Conservation (phyloP, 2,888 invertebrate species). For the Camptogramma bilineatum region DNA sequence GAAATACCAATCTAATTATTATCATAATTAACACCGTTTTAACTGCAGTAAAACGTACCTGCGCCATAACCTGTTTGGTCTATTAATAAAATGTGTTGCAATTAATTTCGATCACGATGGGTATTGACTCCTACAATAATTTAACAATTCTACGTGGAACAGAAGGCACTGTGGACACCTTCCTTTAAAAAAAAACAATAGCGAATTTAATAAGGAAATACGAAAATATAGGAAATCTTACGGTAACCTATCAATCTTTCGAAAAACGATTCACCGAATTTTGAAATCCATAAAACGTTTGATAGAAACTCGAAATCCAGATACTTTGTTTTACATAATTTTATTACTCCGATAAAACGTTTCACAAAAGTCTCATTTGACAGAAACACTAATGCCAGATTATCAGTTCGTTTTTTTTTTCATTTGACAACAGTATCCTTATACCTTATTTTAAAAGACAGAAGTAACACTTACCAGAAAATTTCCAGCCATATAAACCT, state of each 20-base stretch:
- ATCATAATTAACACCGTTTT: not conserved
- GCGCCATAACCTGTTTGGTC: not conserved
- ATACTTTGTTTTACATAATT: no score
- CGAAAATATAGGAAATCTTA: conserved; percentile 52
- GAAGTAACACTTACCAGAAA: no score
- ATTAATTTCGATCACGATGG: conserved; percentile 78
- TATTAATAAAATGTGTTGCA: conserved; percentile 45
- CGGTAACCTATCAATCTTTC: conserved; percentile 46
- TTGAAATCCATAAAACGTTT: no score
- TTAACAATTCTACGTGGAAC: conserved; percentile 76
- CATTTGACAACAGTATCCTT: no score
- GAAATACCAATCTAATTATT: not conserved
- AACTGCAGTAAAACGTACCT: not conserved
- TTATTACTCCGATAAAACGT: no score
- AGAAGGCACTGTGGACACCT: conserved; percentile 57
- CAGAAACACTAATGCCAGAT: no score
- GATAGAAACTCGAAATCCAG: no score
- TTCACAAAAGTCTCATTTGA: no score
- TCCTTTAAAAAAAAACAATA: conserved; percentile 58
- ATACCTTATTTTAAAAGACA: no score
- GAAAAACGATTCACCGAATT: no score
- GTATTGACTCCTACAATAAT: conserved; percentile 71
- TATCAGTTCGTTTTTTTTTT: no score
- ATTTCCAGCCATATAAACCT: no score
- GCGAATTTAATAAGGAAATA: conserved; percentile 64